These are phyloP conservation scores for Calyptommatus sinebrachiatus DNA, from an alignment of 2,113 vertebrate species.

Conservation along the genomic window DNA sequence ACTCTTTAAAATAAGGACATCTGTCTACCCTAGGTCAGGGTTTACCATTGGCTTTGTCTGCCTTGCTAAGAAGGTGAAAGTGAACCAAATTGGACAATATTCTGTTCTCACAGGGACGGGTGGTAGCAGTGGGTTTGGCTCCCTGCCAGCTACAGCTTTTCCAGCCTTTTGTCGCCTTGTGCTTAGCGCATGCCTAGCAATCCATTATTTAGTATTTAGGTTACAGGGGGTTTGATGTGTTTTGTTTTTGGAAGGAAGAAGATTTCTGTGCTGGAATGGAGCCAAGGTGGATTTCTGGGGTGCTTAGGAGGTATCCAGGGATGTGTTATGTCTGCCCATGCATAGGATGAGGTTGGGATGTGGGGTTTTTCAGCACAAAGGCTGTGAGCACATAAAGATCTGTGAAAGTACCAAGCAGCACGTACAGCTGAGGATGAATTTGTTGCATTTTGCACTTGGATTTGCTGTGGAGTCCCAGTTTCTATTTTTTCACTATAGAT, in stretches of 20 bases:
- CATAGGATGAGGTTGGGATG: slow-evolving; percentile 16
- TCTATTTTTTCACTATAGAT: background rate
- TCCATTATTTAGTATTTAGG: slow-evolving; percentile 70
- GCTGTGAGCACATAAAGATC: background rate
- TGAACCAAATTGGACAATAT: slow-evolving; percentile 52
- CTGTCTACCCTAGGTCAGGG: background rate
- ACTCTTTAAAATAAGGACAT: background rate
- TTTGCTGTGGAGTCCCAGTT: background rate
- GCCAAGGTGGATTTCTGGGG: background rate
- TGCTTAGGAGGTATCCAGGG: slow-evolving; percentile 51
- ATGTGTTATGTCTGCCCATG: slow-evolving; percentile 17
- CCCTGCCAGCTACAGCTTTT: slow-evolving; percentile 56
- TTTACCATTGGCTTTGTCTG: slow-evolving; percentile 33
- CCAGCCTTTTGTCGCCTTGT: slow-evolving; percentile 59
- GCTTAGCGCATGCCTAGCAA: slow-evolving; percentile 63
- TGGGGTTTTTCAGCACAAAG: background rate
- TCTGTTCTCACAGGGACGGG: background rate
- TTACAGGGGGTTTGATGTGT: slow-evolving; percentile 28
- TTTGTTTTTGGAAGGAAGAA: slow-evolving; percentile 24
- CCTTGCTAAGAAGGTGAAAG: slow-evolving; percentile 15
- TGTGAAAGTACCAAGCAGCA: background rate
- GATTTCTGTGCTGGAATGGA: background rate
- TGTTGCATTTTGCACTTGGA: background rate
- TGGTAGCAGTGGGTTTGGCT: slow-evolving; percentile 33
- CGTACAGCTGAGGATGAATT: background rate